Evolutionary conservation across 92 coral and sea anemone species (phyloP).

Genomic region (Anthopleura xanthogrammica): DNA sequence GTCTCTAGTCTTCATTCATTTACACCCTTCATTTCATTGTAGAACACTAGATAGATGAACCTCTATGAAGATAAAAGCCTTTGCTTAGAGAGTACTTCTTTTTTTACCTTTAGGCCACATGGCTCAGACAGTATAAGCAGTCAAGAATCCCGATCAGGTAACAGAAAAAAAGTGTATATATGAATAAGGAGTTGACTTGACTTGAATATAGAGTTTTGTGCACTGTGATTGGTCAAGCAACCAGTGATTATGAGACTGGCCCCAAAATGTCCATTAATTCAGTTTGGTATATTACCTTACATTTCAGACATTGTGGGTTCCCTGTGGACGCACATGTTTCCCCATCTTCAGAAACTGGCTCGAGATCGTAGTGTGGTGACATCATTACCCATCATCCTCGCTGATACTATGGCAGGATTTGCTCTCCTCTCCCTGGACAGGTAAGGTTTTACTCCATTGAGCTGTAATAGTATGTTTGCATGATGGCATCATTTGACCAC

Average conservation of each 20-base stretch:
- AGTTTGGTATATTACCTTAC: background rate
- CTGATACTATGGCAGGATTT: slow-evolving; percentile 84
- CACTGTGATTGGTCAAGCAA: too few relatives aligned
- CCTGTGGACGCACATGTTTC: slow-evolving; percentile 83
- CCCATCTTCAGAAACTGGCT: slow-evolving; percentile 58
- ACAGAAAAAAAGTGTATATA: background rate
- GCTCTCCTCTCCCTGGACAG: slow-evolving; percentile 64
- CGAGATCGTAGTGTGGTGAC: slow-evolving; percentile 56
- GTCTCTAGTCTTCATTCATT: background rate
- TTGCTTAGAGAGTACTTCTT: background rate
- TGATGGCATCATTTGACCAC: too few relatives aligned
- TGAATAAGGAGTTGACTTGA: too few relatives aligned
- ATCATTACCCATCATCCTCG: slow-evolving; percentile 58
- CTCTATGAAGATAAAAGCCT: too few relatives aligned
- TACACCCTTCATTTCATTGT: background rate
- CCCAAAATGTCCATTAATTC: too few relatives aligned
- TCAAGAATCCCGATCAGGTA: background rate
- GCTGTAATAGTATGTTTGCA: too few relatives aligned
- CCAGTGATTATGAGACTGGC: too few relatives aligned
- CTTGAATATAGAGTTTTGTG: too few relatives aligned
- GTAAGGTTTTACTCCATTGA: slow-evolving; percentile 10
- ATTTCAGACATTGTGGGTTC: slow-evolving; percentile 45
- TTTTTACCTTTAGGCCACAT: background rate
- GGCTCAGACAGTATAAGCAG: background rate
- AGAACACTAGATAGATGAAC: too few relatives aligned